Evolutionary conservation across 2,797 vertebrate genomes (phyloP).

Genomic region (Hybognathus amarus): DNA sequence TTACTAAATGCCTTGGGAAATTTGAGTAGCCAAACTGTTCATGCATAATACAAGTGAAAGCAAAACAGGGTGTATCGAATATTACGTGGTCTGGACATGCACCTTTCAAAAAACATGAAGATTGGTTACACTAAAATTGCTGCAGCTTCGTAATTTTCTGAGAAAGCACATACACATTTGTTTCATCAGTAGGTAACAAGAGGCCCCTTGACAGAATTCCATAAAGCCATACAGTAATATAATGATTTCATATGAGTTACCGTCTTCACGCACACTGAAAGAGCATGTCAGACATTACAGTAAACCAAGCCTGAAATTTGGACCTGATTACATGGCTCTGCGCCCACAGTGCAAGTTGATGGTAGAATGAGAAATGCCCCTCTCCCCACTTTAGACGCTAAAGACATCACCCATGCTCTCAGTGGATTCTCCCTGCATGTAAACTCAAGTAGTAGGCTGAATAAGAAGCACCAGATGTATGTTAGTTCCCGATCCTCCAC

Average conservation of each 20-base stretch:
- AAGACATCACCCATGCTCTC: constrained; percentile 55
- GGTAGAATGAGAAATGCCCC: constrained; percentile 73
- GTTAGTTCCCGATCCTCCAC: constrained; percentile 36
- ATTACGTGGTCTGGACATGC: constrained; percentile 44
- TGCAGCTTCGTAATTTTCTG: constrained; percentile 58
- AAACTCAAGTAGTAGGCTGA: constrained; percentile 42
- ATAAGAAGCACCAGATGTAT: constrained; percentile 57
- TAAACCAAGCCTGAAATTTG: constrained; percentile 72
- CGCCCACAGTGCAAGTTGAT: constrained; percentile 72
- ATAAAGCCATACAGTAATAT: constrained; percentile 59
- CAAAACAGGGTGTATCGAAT: constrained; percentile 30
- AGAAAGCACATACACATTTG: constrained; percentile 36
- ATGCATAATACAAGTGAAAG: constrained; percentile 14
- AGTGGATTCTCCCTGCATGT: constrained; percentile 2
- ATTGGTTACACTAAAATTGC: constrained; percentile 47
- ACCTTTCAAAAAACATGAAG: constrained; percentile 52
- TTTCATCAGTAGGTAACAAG: constrained; percentile 63
- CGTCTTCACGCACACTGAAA: constrained; percentile 48
- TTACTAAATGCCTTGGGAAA: constrained; percentile 22
- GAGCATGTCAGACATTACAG: constrained; percentile 54
- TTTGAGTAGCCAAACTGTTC: constrained; percentile 19
- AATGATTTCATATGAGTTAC: constrained; percentile 57
- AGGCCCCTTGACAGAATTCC: constrained; percentile 52
- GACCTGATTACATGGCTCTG: constrained; percentile 70
- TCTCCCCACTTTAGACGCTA: constrained; percentile 53